A percentile compares a stretch with the other conserved stretches of the same genome.
phyloP scores from a whole-genome alignment of 1,140 invertebrate species.

The Ctenoplectra terminalis region DNA sequence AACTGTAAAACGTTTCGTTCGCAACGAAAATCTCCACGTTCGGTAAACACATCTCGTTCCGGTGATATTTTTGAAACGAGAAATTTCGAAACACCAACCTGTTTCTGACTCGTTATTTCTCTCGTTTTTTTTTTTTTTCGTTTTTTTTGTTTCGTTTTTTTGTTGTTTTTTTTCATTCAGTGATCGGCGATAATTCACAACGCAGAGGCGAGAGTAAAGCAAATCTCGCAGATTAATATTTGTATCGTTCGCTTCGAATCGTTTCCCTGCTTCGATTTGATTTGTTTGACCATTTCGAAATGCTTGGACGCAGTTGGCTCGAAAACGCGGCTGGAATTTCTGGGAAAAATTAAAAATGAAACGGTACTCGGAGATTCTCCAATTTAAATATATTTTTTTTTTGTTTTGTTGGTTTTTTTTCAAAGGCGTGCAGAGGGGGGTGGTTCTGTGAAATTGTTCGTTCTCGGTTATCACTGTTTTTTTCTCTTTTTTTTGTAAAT shows the following conservation, averaged over 20 bases:
- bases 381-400: not conserved
- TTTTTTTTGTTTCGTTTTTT: not conserved
- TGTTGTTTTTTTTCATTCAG: not conserved
- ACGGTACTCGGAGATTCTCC: too few relatives aligned
- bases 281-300: slow-evolving; percentile 7
- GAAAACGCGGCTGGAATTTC: not conserved
- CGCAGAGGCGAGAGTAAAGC: not conserved
- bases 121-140: not conserved
- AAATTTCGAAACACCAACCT: too few relatives aligned
- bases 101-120: too few relatives aligned
- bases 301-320: too few relatives aligned
- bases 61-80: too few relatives aligned
- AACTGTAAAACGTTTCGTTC: slow-evolving; percentile 42
- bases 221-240: slow-evolving; percentile 15
- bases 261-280: not conserved
- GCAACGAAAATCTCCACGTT: too few relatives aligned
- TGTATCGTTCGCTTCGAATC: not conserved
- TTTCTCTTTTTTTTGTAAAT: not conserved
- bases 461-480: not conserved
- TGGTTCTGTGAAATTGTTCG: not conserved
- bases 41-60: too few relatives aligned
- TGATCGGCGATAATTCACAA: not conserved
- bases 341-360: slow-evolving; percentile 7
- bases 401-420: not conserved
- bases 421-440: not conserved